These are phyloP conservation scores for Sinotaia quadrata DNA, from an alignment of 2,888 invertebrate genomes.

Conservation along the genomic window DNA sequence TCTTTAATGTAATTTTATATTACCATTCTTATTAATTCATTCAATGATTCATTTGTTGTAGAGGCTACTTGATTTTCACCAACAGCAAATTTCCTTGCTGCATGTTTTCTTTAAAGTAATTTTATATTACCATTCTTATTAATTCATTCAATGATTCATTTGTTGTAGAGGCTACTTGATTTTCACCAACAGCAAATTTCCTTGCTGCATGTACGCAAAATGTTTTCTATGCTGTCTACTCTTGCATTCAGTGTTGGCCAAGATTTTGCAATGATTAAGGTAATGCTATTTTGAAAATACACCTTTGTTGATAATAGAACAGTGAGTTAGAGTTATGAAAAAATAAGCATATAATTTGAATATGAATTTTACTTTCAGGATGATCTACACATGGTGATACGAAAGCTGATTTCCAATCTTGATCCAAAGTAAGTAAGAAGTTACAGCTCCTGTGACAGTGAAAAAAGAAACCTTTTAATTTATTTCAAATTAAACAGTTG, in stretches of 20 bases:
- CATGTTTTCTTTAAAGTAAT: no score
- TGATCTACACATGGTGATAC: constrained; percentile 87
- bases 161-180: constrained; percentile 76
- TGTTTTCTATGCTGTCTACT: constrained; percentile 85
- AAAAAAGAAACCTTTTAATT: no score
- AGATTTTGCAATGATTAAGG: constrained; percentile 29
- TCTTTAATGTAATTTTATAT: no score
- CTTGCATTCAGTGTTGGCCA: constrained; percentile 77
- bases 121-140: no score
- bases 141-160: no score
- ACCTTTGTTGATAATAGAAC: no score
- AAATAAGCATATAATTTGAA: constrained; percentile 69
- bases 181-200: constrained; percentile 80
- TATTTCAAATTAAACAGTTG: no score
- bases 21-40: no score
- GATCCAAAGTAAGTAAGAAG: constrained; percentile 60
- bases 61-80: no score
- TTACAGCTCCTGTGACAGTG: no score
- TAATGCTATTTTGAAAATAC: constrained; percentile 26
- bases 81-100: no score
- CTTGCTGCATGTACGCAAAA: constrained; percentile 81
- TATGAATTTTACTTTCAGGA: constrained; percentile 81
- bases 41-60: no score
- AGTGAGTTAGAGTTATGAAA: constrained; percentile 4
- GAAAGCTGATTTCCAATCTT: constrained; percentile 81